phyloP scores from a whole-genome alignment of 2,888 invertebrate genomes.

The Sinelater perroti region DNA sequence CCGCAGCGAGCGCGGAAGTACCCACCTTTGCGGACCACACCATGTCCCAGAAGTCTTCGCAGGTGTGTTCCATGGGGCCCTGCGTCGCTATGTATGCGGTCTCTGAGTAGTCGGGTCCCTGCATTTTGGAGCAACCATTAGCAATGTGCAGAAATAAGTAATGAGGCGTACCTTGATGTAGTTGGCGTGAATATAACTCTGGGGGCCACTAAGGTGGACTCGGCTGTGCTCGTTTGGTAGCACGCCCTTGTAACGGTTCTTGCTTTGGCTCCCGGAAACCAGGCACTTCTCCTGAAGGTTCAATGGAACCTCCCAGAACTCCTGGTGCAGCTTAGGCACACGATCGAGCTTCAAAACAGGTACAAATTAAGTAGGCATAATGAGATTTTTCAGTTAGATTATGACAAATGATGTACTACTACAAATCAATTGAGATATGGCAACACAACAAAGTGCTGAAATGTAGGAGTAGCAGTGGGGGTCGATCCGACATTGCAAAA shows the following conservation, averaged over 20 bases:
- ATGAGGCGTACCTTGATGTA: constrained; percentile 78
- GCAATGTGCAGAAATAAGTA: background rate
- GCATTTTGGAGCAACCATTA: too few relatives aligned
- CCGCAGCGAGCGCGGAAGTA: too few relatives aligned
- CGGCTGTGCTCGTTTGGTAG: constrained; percentile 89
- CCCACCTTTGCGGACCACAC: constrained; percentile 63
- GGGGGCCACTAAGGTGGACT: constrained; percentile 73
- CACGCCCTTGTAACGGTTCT: constrained; percentile 90
- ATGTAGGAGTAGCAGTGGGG: too few relatives aligned
- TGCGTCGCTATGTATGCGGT: constrained; percentile 92
- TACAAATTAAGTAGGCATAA: too few relatives aligned
- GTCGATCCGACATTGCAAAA: too few relatives aligned
- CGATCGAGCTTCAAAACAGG: constrained; percentile 65
- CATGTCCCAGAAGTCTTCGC: constrained; percentile 93
- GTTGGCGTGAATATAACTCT: constrained; percentile 93
- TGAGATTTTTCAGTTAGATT: too few relatives aligned
- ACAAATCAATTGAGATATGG: too few relatives aligned
- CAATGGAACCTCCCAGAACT: constrained; percentile 94
- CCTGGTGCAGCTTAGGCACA: constrained; percentile 78
- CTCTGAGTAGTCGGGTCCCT: constrained; percentile 91
- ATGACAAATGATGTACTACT: too few relatives aligned
- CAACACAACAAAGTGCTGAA: too few relatives aligned
- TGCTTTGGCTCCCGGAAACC: constrained; percentile 86
- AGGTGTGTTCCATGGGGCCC: constrained; percentile 89
- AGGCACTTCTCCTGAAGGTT: constrained; percentile 91